Evolutionary conservation across 2,113 vertebrate species (phyloP).

Genomic region (Hydrolagus affinis): DNA sequence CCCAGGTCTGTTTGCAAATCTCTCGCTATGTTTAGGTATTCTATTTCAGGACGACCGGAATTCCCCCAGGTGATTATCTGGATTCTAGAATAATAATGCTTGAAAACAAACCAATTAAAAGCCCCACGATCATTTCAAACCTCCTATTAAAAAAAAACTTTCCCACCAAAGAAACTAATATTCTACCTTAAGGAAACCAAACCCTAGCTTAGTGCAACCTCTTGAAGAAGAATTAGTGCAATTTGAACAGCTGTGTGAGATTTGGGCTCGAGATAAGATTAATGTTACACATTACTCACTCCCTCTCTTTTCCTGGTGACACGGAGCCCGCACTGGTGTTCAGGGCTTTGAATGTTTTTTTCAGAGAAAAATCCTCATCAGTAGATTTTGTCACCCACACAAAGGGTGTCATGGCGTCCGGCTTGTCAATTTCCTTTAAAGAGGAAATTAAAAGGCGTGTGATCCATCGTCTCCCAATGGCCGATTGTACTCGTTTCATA

Average conservation of each 20-base stretch:
- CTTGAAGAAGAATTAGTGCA: background rate
- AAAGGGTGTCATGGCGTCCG: no score
- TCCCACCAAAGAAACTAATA: conserved; percentile 4
- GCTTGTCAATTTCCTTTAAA: no score
- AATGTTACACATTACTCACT: conserved; percentile 13
- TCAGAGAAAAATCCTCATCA: background rate
- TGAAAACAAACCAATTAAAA: no score
- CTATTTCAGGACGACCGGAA: no score
- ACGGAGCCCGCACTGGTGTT: background rate
- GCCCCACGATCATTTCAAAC: background rate
- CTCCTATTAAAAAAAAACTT: background rate
- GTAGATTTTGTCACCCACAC: background rate
- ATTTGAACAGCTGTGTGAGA: background rate
- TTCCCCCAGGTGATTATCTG: no score
- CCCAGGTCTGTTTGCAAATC: no score
- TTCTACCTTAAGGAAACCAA: background rate
- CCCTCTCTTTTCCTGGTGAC: background rate
- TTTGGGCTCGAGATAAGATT: background rate
- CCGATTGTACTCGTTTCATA: no score
- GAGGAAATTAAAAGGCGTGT: no score
- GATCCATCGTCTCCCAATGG: no score
- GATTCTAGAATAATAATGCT: no score
- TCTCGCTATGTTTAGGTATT: no score
- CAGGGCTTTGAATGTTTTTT: background rate
- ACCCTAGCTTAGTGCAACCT: background rate